Evolutionary conservation across 2,888 invertebrate species (phyloP), one percentile per base, ranked within the genome.

Genomic region (Phlogophora meticulosa): DNA sequence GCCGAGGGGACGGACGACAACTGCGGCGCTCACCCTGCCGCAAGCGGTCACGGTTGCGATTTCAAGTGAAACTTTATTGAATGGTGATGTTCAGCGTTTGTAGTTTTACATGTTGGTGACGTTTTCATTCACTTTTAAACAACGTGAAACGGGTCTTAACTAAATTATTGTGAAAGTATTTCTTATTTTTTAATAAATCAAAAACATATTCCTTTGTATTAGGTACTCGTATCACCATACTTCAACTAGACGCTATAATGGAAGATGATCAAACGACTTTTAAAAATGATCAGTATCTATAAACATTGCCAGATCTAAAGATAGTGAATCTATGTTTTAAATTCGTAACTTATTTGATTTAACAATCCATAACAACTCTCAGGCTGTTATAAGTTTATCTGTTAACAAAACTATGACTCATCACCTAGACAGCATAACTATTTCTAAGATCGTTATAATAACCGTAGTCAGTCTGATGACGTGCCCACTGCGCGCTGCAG

Each of bases 11-110:
- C 52, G 67, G 34, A 38, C 77, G 76, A 73, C 80, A 75, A 78
- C 83, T 81, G 85, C 72, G 80, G 70, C 81, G 78, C 75, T 79
- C 83, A 79, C 87, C 87, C 87, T 55, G 77, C 79, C 81, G 61
- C 80, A 73, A 55, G 91, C 87, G 92, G 92, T 92, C 92, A 91
- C 90, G 90, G 83, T 81, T 86, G 80, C 71, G 75, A 78, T 32
- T 73, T 65, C 69, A 72, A 75, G 65, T 69, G 63, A 82, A 84
- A 83, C 80, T 83, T 88, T 90, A 90, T 90, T 88, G 86, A 87
- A 87, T 85, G 74, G 82, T 83, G 79, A 83, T 79, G 74, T 71
- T 72, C 51, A 66, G 52, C 61, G 46, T 79, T 79, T 81, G 78
- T 81, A 76, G 74, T 73, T 77, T 69, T 63, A 70, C 65, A 69